These are phyloP conservation scores for Polymixis flavicincta DNA, from an alignment of 2,888 invertebrate species.

Conservation along the genomic window DNA sequence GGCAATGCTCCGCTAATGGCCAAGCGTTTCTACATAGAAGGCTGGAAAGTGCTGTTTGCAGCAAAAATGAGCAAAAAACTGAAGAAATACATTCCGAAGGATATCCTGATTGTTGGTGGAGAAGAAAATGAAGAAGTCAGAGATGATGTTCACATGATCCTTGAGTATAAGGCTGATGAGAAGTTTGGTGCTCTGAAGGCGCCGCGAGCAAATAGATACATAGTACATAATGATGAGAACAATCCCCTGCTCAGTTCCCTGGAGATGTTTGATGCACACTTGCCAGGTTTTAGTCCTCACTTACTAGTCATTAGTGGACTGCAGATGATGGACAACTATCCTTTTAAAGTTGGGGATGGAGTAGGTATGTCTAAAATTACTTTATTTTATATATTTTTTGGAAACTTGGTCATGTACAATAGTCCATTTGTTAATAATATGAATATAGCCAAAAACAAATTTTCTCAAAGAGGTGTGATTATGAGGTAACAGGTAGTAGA, in stretches of 20 bases:
- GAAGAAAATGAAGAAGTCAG: conserved; percentile 90
- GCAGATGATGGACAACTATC: conserved; percentile 97
- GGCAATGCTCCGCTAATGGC: conserved; percentile 97
- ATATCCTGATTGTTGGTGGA: conserved; percentile 92
- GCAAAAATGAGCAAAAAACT: conserved; percentile 92
- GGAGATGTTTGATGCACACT: conserved; percentile 92
- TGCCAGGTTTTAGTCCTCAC: conserved; percentile 92
- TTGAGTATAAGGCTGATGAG: conserved; percentile 95
- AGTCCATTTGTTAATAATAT: neutral
- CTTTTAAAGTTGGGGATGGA: conserved; percentile 91
- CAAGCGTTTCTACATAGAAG: conserved; percentile 93
- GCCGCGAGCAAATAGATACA: conserved; percentile 95
- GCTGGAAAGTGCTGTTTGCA: conserved; percentile 94
- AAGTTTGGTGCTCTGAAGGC: conserved; percentile 94
- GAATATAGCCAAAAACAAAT: neutral
- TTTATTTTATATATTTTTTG: neutral
- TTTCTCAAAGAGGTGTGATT: neutral
- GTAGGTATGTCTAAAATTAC: conserved; percentile 1
- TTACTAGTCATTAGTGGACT: conserved; percentile 95
- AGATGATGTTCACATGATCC: conserved; percentile 95
- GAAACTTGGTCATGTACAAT: neutral
- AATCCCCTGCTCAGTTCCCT: conserved; percentile 94
- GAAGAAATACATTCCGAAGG: conserved; percentile 91
- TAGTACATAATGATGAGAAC: conserved; percentile 95
- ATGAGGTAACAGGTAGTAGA: neutral